These are phyloP conservation scores for Bufotes viridis DNA, from an alignment of 2,797 vertebrate genomes.

Conservation along the genomic window DNA sequence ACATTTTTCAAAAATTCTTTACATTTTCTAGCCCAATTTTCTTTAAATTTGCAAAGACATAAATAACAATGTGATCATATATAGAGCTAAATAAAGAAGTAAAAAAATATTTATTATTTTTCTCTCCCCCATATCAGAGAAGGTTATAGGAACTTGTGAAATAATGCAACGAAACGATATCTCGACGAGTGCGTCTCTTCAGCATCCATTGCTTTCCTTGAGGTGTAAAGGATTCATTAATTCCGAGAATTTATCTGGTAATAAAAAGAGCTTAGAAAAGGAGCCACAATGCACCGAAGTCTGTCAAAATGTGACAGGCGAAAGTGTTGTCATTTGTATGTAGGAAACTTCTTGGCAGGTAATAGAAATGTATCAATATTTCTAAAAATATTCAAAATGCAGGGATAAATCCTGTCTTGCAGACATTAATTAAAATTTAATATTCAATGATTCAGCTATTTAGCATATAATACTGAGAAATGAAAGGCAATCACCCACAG, in stretches of 20 bases:
- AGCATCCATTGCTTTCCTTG: slow-evolving; percentile 46
- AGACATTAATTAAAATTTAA: slow-evolving; percentile 63
- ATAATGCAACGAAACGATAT: slow-evolving; percentile 21
- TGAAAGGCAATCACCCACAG: slow-evolving; percentile 49
- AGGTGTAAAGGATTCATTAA: slow-evolving; percentile 56
- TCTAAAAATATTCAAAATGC: slow-evolving; percentile 62
- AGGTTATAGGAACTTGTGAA: slow-evolving; percentile 21
- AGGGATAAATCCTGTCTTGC: slow-evolving; percentile 57
- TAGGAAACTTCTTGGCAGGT: slow-evolving; percentile 56
- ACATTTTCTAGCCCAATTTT: background rate
- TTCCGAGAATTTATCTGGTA: slow-evolving; percentile 57
- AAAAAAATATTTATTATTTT: slow-evolving; percentile 20
- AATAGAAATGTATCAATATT: slow-evolving; percentile 64
- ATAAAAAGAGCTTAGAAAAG: slow-evolving; percentile 58
- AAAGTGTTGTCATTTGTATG: slow-evolving; percentile 62
- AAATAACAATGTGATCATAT: background rate
- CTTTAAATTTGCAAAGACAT: background rate
- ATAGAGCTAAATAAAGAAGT: background rate
- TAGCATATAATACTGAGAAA: slow-evolving; percentile 61
- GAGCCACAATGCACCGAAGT: slow-evolving; percentile 39
- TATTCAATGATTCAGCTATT: slow-evolving; percentile 63
- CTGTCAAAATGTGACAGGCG: slow-evolving; percentile 59
- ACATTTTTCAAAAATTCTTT: too few species aligned
- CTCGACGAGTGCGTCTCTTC: slow-evolving; percentile 16
- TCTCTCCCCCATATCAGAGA: background rate